phyloP scores from a whole-genome alignment of 2,888 invertebrate genomes.

The Eulithis testata region DNA sequence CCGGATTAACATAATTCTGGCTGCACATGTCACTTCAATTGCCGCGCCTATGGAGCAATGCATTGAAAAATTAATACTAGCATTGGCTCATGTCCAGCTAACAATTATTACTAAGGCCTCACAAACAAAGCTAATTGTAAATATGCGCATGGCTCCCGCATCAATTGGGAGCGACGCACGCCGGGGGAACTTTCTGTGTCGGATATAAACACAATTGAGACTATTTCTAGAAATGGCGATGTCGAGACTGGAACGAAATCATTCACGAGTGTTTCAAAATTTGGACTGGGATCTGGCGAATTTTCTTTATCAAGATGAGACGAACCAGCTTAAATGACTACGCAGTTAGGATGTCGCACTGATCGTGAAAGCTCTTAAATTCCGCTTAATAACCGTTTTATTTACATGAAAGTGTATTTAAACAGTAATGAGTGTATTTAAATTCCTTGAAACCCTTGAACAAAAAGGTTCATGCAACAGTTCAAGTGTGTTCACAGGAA shows the following conservation, averaged over 20 bases:
- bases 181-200: slow-evolving; percentile 79
- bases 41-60: slow-evolving; percentile 63
- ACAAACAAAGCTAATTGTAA: slow-evolving; percentile 80
- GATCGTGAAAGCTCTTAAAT: slow-evolving; percentile 22
- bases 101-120: slow-evolving; percentile 70
- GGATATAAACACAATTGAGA: slow-evolving; percentile 75
- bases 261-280: slow-evolving; percentile 34
- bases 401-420: slow-evolving; percentile 24
- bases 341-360: slow-evolving; percentile 26
- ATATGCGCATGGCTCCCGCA: slow-evolving; percentile 76
- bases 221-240: slow-evolving; percentile 78
- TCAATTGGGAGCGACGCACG: slow-evolving; percentile 77
- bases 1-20: slow-evolving; percentile 74
- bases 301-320: slow-evolving; percentile 30
- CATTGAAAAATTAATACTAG: slow-evolving; percentile 70
- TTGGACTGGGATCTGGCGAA: slow-evolving; percentile 25
- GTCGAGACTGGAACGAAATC: slow-evolving; percentile 48
- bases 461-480: slow-evolving; percentile 22
- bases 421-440: slow-evolving; percentile 15
- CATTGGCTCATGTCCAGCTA: slow-evolving; percentile 68
- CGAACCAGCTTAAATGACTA: slow-evolving; percentile 19
- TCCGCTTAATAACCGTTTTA: slow-evolving; percentile 17
- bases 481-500: slow-evolving; percentile 8
- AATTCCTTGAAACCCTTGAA: slow-evolving; percentile 14
- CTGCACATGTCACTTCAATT: slow-evolving; percentile 67